Evolutionary conservation across 1,140 invertebrate species (phyloP), one percentile per base, ranked within the genome.

Genomic region (Cryptotermes secundus): DNA sequence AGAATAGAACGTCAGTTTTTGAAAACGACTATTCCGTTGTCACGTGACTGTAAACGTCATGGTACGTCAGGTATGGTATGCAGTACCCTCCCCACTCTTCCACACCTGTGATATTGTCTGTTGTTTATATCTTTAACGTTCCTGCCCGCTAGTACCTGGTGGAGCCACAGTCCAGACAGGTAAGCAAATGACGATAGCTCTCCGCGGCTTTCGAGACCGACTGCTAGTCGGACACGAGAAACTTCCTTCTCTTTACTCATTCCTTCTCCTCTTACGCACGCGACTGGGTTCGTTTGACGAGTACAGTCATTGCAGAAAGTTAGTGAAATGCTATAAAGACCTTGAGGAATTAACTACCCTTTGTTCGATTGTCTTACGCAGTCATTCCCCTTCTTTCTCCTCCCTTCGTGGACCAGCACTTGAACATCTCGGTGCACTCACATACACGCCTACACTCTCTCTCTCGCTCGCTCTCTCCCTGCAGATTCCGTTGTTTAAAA

Each of bases 31-130:
- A 72, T 31, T 72, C 10, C 59, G 59, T 9, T 72, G 59, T 72
- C 59, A 72, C 59, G 59, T 72, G 59, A 72, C 59, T 72, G 59
- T 12, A 72, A 72, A 72, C 59, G 59, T 72, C 59, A 72, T 14
- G 59, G 59, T 72, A 72, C 59, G 59, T 26, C 59, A 72, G 59
- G 59, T 72, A 72, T 31, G 59, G 59, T 72, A 72, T 72, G 59
- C 59, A 12, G 59, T 31, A 31, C 7, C 59, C 59, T 31, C n/a
- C 59, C 59, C 59, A 7, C 59, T 72, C 26, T n/a, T n/a, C 59
- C 59, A 31, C 7, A 31, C 59, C 59, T 31, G 26, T 31, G 7
- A 26, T 31, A n/a, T 3, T 31, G n/a, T 72, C n/a, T 72, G 26
- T 16, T 31, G 53, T 59, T 59, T 42, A 49, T 0, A 26, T 72